Evolutionary conservation across 1,140 invertebrate species (phyloP).

Genomic region (Drosophila dunni): DNA sequence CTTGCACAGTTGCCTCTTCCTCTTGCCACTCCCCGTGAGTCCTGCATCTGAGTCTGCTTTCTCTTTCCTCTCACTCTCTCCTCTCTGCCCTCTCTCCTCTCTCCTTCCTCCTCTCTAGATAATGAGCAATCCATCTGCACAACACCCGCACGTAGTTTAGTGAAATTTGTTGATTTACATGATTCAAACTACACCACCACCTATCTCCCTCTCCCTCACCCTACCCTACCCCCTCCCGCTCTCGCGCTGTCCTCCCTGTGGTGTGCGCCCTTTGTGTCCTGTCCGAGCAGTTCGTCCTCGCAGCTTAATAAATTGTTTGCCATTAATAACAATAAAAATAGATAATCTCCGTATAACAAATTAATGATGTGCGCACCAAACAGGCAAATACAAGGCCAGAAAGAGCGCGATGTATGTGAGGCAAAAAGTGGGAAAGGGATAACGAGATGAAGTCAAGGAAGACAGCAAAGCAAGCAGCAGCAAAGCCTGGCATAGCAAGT

Average conservation of each 20-base stretch:
- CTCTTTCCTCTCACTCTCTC: not conserved
- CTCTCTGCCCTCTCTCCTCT: not conserved
- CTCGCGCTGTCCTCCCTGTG: not conserved
- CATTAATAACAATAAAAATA: constrained; percentile 85
- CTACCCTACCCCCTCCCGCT: too few relatives aligned
- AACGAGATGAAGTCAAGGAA: constrained; percentile 13
- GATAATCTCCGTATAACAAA: constrained; percentile 84
- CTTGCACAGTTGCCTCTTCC: constrained; percentile 40
- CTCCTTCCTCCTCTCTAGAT: constrained; percentile 21
- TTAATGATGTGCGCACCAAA: constrained; percentile 76
- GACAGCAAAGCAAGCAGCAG: not conserved
- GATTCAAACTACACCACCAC: constrained; percentile 22
- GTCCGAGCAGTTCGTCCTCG: constrained; percentile 23
- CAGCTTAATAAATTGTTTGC: constrained; percentile 83
- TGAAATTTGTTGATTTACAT: constrained; percentile 79
- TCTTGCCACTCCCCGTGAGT: not conserved
- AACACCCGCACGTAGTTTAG: constrained; percentile 82
- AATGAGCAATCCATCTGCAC: constrained; percentile 80
- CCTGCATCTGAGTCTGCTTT: constrained; percentile 1
- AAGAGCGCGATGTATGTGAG: not conserved
- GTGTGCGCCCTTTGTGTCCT: constrained; percentile 6
- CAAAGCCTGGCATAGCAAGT: not conserved
- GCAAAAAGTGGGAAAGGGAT: not conserved
- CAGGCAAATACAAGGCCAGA: constrained; percentile 21
- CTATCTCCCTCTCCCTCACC: not conserved